A percentile compares a stretch with the other conserved stretches of the same genome.
phyloP scores from a whole-genome alignment of 1,140 invertebrate species.

The Caenorhabditis elegans region DNA sequence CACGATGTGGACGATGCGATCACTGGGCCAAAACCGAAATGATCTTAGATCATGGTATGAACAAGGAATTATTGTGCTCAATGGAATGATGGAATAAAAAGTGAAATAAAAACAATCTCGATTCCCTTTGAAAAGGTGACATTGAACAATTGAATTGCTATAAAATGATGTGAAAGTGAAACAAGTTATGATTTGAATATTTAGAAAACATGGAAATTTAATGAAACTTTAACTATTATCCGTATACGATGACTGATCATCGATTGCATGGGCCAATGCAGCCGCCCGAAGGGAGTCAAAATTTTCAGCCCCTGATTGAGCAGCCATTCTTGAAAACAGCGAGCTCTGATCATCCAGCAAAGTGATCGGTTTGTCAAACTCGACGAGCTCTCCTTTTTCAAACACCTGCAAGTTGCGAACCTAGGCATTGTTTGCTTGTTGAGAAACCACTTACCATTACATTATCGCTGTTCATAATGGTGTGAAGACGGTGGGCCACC shows the following conservation, averaged over 20 bases:
- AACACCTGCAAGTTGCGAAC: slow-evolving; percentile 48
- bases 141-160: neutral
- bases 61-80: too few species aligned
- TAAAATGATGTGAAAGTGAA: neutral
- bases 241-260: too few species aligned
- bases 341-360: slow-evolving; percentile 71
- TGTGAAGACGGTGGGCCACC: slow-evolving; percentile 90
- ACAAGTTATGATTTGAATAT: too few species aligned
- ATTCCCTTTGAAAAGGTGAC: neutral
- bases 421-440: neutral
- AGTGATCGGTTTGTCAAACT: slow-evolving; percentile 75
- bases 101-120: neutral
- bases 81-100: neutral
- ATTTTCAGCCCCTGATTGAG: slow-evolving; percentile 38
- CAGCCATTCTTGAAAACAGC: slow-evolving; percentile 62
- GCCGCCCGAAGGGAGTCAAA: neutral
- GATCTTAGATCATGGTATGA: too few species aligned
- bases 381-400: slow-evolving; percentile 65
- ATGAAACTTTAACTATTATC: too few species aligned
- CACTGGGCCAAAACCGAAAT: too few species aligned
- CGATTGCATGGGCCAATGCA: neutral
- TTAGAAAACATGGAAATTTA: too few species aligned
- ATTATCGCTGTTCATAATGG: slow-evolving; percentile 77
- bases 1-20: too few species aligned
- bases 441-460: neutral